Evolutionary conservation across 2,797 vertebrate genomes (phyloP), one percentile per base, ranked within the genome.

Genomic region (Emys orbicularis): DNA sequence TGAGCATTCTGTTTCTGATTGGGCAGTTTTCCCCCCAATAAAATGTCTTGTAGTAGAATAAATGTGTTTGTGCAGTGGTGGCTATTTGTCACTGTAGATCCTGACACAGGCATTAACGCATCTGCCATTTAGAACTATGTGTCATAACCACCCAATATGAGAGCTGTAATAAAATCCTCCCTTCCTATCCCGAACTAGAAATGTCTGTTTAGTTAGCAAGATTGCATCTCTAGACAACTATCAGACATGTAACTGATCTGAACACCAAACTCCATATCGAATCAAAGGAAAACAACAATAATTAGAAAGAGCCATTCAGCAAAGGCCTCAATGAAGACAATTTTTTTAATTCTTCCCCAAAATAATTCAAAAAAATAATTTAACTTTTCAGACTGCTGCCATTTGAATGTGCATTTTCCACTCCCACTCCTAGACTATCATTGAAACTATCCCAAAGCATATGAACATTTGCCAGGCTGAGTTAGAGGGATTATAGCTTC

Each of bases 41-140:
- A 96, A 92, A 94, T 0, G 89, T 92, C 87, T 91, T 94, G 81
- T 88, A 94, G 95, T 95, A 97, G 96, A 98, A 97, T 97, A 97
- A 97, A 94, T 97, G 97, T 98, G 98, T 99, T 98, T 98, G 93
- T 98, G 97, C 98, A 98, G 98, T 97, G 98, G 98, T 98, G 97
- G 97, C 97, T 97, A 96, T 98, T 97, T 98, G 96, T 98, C 98
- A 98, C 79, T n/a, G 96, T 84, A 96, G 93, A 81, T 59, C 80
- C 88, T 98, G 98, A 98, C 98, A 98, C 61, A 90, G 93, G 95
- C 96, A 97, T 98, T 96, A 97, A 96, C 97, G 96, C 94, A 97
- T 97, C 96, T 98, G 97, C 97, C 97, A 97, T 97, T 97, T 96
- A 96, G 95, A 96, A 96, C 92, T 98, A 95, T 96, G 96, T 92